Evolutionary conservation across 2,113 vertebrate genomes (phyloP), one percentile per base, ranked within the genome.

Genomic region (Myiagra hebetior): DNA sequence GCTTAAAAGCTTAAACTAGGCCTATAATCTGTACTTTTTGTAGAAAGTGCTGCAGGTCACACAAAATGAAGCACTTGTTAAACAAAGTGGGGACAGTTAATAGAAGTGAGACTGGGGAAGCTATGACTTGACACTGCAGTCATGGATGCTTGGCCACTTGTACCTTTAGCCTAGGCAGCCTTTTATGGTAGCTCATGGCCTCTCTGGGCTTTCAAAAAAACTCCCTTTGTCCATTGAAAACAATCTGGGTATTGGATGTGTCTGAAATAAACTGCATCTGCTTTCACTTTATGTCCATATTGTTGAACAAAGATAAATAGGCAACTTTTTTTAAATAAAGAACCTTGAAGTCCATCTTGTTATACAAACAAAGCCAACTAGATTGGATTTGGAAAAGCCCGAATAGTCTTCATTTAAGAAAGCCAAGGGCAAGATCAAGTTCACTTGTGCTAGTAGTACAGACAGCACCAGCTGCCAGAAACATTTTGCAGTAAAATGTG

Each of bases 1-100:
- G 86, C 59, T 91, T 94, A 91, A 91, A 93, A 85, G 67, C 75
- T 97, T 92, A 95, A 88, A 80, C 47, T 53, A 93, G 93, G 75
- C 59, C 56, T 75, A 28, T 84, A 92, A 93, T 82, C 88, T 92
- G 72, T 64, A 81, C 83, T 92, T 91, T 75, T 84, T 2, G 0
- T 64, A 50, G 86, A 52, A 92, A 93, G 13, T 56, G 59, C 67
- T 74, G 30, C 55, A 72, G 41, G 60, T 75, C 64, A 50, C 37
- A 59, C 19, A n/a, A 88, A 95, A 84, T 37, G 15, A 89, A 92
- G 27, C 22, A 41, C 39, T 90, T 88, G 50, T 88, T 88, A 53
- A 72, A 49, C 64, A 60, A 77, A 70, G 33, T 75, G 6, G 12
- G 21, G 52, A 28, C 37, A 74, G 63, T 21, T 62, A n/a, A 86